Conservation (phyloP, 2,113 vertebrate genomes). For the Irena cyanogastra region DNA sequence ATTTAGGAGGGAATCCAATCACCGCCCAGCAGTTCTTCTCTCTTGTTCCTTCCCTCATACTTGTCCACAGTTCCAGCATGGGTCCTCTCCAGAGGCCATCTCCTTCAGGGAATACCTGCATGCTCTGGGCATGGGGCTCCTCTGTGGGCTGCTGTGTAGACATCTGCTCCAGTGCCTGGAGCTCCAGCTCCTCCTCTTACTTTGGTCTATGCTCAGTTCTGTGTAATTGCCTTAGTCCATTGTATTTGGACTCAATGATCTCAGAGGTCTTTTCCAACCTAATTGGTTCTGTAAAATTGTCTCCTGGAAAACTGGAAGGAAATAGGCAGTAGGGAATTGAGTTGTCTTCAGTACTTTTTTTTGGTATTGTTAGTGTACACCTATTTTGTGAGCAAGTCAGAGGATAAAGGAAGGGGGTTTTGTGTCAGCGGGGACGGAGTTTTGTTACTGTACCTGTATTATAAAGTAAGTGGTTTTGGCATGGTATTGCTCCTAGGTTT, state of each 20-base stretch:
- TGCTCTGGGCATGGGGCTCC: background rate
- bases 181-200: background rate
- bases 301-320: background rate
- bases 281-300: background rate
- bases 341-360: background rate
- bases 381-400: background rate
- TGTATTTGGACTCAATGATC: fast-evolving
- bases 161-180: background rate
- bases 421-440: background rate
- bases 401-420: background rate
- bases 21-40: background rate
- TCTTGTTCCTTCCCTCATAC: background rate
- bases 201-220: background rate
- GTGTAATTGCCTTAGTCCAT: background rate
- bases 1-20: background rate
- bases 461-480: background rate
- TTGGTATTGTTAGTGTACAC: background rate
- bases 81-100: background rate
- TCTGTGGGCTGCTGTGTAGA: background rate
- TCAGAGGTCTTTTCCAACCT: background rate
- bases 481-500: background rate
- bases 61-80: background rate
- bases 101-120: background rate
- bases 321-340: background rate
- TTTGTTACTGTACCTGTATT: background rate